These are phyloP conservation scores for Nebria ingens DNA, from an alignment of 1,140 invertebrate species.

Conservation along the genomic window DNA sequence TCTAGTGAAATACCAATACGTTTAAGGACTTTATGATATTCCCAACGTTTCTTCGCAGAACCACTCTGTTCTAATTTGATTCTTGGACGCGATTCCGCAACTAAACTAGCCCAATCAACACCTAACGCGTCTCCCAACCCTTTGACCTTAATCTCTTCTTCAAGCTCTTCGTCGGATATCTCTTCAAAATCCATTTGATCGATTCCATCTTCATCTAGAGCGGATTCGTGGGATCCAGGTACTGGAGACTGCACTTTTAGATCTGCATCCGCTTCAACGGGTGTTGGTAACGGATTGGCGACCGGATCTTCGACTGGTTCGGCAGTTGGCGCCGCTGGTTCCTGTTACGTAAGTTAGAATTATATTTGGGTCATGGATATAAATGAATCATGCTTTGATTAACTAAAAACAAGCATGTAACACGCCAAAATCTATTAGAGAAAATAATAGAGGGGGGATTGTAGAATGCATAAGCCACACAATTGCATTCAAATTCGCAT, in stretches of 20 bases:
- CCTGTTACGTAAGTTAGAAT: conserved; percentile 1
- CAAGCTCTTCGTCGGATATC: conserved; percentile 78
- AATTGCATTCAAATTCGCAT: too few species aligned
- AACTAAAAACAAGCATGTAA: background rate
- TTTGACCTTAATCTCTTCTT: conserved; percentile 58
- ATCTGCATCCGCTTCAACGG: conserved; percentile 21
- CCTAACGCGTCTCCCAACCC: conserved; percentile 78
- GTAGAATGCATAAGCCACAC: too few species aligned
- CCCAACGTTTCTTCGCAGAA: conserved; percentile 62
- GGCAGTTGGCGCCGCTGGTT: conserved; percentile 11
- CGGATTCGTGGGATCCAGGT: conserved; percentile 22
- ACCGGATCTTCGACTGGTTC: conserved; percentile 17
- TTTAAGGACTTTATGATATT: conserved; percentile 56
- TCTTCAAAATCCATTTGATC: conserved; percentile 72
- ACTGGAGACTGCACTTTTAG: conserved; percentile 18
- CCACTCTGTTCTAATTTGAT: conserved; percentile 36
- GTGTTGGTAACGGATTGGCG: conserved; percentile 18
- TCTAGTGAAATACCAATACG: conserved; percentile 60
- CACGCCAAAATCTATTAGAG: too few species aligned
- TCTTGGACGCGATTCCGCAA: conserved; percentile 50
- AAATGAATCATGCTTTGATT: conserved; percentile 1
- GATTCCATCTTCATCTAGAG: conserved; percentile 33
- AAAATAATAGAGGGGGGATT: too few species aligned
- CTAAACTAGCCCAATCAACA: conserved; percentile 85
- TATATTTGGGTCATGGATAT: conserved; percentile 13